phyloP scores from a whole-genome alignment of 2,888 invertebrate genomes.

The Mythimna vitellina region DNA sequence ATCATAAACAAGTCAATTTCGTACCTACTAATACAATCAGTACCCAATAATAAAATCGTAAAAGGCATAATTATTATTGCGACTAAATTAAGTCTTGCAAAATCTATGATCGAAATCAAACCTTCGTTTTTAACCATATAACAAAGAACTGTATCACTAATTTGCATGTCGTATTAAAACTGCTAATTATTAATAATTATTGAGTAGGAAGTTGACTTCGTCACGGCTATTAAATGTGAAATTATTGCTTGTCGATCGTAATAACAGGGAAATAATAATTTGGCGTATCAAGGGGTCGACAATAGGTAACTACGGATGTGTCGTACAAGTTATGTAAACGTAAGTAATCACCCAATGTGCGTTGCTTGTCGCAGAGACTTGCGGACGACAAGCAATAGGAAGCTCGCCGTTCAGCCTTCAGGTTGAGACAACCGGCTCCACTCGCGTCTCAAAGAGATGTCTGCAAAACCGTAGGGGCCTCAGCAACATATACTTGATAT shows the following conservation, averaged over 20 bases:
- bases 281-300: slow-evolving; percentile 9
- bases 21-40: background rate
- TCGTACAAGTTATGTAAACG: background rate
- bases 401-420: too few species aligned
- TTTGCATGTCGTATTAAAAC: slow-evolving; percentile 25
- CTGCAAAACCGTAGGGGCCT: too few species aligned
- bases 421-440: too few species aligned
- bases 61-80: background rate
- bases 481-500: too few species aligned
- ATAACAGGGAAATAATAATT: slow-evolving; percentile 51
- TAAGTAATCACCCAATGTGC: too few species aligned
- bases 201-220: slow-evolving; percentile 54
- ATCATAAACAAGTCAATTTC: too few species aligned
- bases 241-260: slow-evolving; percentile 52
- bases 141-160: slow-evolving; percentile 22
- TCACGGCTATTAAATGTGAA: slow-evolving; percentile 44
- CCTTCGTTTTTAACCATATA: slow-evolving; percentile 10
- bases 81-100: slow-evolving; percentile 5
- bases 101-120: background rate
- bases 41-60: background rate
- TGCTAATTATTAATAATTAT: slow-evolving; percentile 26
- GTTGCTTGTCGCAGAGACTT: too few species aligned
- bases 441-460: too few species aligned
- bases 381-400: too few species aligned
- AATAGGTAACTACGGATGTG: slow-evolving; percentile 16